A percentile compares a stretch with the other conserved stretches of the same genome.
These are phyloP conservation scores for Poecilia velifera DNA, from an alignment of 2,797 vertebrate genomes.

Conservation along the genomic window DNA sequence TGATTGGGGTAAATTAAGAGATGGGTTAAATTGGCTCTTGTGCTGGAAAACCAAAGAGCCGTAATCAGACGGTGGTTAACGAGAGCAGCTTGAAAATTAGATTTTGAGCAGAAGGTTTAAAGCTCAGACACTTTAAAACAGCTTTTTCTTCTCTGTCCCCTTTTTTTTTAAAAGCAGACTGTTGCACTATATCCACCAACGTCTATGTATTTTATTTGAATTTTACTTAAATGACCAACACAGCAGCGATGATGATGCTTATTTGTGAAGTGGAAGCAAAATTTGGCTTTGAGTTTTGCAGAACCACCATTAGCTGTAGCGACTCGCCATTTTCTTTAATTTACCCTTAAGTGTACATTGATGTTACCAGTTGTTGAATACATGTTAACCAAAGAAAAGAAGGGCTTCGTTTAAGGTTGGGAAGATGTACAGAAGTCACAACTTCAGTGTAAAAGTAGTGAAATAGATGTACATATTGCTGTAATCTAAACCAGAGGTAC, in stretches of 20 bases:
- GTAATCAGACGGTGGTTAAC: slow-evolving; percentile 57
- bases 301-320: neutral
- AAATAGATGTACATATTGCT: neutral
- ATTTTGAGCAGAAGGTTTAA: slow-evolving; percentile 22
- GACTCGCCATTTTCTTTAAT: neutral
- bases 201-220: neutral
- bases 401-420: neutral
- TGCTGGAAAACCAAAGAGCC: slow-evolving; percentile 38
- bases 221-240: neutral
- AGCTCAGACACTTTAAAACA: neutral
- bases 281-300: neutral
- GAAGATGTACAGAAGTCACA: neutral
- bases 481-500: neutral
- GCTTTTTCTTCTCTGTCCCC: neutral
- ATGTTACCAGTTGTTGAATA: neutral
- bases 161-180: neutral
- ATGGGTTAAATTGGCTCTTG: slow-evolving; percentile 13
- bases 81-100: slow-evolving; percentile 32
- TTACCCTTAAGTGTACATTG: neutral
- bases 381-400: neutral
- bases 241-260: neutral
- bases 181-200: neutral
- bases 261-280: neutral
- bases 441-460: neutral
- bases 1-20: slow-evolving; percentile 19